These are phyloP conservation scores for Vimba vimba DNA, from an alignment of 2,113 vertebrate species.

Conservation along the genomic window DNA sequence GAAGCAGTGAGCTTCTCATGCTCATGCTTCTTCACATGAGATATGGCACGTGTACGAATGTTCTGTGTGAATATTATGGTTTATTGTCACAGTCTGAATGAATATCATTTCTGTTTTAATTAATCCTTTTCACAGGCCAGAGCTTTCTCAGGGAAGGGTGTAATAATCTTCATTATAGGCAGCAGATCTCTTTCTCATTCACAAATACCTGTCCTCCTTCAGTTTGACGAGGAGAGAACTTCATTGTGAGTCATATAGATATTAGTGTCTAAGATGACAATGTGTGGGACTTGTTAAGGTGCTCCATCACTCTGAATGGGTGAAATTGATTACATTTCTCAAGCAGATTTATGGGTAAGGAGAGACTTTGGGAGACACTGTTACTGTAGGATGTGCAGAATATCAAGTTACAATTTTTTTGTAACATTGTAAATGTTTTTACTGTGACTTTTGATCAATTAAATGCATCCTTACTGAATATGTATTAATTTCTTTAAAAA, in stretches of 20 bases:
- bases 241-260: constrained; percentile 5
- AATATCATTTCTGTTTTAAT: not conserved
- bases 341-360: not conserved
- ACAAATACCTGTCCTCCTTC: not conserved
- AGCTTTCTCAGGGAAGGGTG: not conserved
- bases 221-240: not conserved
- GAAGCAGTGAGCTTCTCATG: constrained; percentile 34
- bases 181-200: not conserved
- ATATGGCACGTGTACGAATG: not conserved
- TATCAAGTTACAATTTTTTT: not conserved
- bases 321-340: not conserved
- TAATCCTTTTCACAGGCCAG: not conserved
- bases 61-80: not conserved
- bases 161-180: not conserved
- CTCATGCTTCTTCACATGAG: not conserved
- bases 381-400: not conserved
- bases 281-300: not conserved
- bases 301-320: constrained; percentile 10
- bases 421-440: no score
- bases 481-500: no score
- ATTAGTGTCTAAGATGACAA: constrained; percentile 13
- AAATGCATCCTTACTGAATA: no score
- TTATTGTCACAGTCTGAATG: not conserved
- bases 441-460: no score
- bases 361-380: not conserved